Base-by-base conservation (phyloP, 2,888 invertebrate species). In the Lypha dubia region DNA sequence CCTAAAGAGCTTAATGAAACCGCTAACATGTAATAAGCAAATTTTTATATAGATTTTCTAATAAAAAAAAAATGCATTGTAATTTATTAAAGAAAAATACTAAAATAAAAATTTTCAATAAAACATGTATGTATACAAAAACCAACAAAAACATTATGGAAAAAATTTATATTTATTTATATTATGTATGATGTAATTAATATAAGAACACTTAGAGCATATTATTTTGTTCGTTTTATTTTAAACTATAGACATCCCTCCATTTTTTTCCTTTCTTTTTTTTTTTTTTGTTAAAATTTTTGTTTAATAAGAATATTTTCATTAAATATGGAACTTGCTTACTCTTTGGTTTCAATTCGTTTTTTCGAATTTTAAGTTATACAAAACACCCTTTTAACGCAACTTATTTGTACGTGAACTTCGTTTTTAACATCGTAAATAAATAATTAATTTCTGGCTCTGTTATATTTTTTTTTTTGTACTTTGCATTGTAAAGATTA, bases 61-160 rank as follows among this genome's bases (percentile, higher is more conserved):
- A 76, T 15, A 56, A 13, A 53, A 60, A 51, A n/a, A n/a, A 60
- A 49, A 53, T 79, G 15, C 79, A 70, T 68, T 80, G 71, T 84
- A 80, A 77, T 84, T 84, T 83, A 83, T 73, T 58, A 51, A 53
- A 71, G 7, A 22, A 62, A 53, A 68, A n/a, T n/a, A n/a, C n/a
- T 22, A 17, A 41, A 62, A 28, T 22, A 35, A 24, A 60, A 68
- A 63, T 13, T 49, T 80, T 49, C 7, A 60, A 51, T 84, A 84
- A 76, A 80, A 68, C 68, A 22, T 76, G 73, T 62, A 22, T 76
- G 73, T 84, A 77, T 74, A 77, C 38, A 84, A 75, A 77, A 75
- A 79, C 32, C 28, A 56, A 44, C 22, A 38, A 62, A 67, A 44
- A n/a, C 67, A 75, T 71, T 41, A 65, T 32, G 15, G 35, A 8